Evolutionary conservation across 2,888 invertebrate species (phyloP).

Genomic region (Ischnus inquisitorius): DNA sequence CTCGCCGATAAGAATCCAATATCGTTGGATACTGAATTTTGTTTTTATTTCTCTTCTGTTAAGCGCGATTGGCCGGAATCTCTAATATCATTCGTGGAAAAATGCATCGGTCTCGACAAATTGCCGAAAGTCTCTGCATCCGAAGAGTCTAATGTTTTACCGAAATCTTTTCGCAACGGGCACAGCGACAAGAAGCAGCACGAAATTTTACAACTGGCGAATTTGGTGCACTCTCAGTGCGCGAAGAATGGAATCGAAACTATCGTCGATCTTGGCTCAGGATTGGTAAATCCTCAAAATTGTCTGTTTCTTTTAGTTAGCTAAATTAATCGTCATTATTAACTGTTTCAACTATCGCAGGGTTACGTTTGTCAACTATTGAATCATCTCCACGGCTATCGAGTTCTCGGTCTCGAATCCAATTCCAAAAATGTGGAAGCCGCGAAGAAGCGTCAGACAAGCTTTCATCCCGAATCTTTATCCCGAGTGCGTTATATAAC

Average conservation of each 20-base stretch:
- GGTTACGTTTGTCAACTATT: conserved; percentile 92
- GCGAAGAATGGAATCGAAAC: conserved; percentile 85
- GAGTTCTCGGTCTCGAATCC: conserved; percentile 90
- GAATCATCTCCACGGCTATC: conserved; percentile 87
- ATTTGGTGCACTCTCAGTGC: conserved; percentile 87
- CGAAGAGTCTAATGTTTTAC: conserved; percentile 72
- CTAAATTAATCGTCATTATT: conserved; percentile 5
- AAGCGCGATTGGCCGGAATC: conserved; percentile 84
- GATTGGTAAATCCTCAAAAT: conserved; percentile 87
- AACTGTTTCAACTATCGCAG: conserved; percentile 84
- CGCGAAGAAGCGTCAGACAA: conserved; percentile 87
- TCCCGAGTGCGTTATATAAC: conserved; percentile 87
- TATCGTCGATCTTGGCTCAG: conserved; percentile 91
- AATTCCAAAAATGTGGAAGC: conserved; percentile 87
- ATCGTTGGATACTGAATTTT: conserved; percentile 42
- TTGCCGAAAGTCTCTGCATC: conserved; percentile 74
- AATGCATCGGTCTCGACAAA: conserved; percentile 77
- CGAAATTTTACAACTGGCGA: conserved; percentile 89
- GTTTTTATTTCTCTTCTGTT: conserved; percentile 45
- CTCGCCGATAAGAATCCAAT: neutral
- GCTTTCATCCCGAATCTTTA: conserved; percentile 86
- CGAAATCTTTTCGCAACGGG: conserved; percentile 80
- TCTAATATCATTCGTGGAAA: conserved; percentile 84
- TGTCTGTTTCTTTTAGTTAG: neutral
- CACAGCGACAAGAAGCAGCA: conserved; percentile 90